Evolutionary conservation across 1,140 invertebrate species (phyloP).

Genomic region (Lasioglossum baleicum): DNA sequence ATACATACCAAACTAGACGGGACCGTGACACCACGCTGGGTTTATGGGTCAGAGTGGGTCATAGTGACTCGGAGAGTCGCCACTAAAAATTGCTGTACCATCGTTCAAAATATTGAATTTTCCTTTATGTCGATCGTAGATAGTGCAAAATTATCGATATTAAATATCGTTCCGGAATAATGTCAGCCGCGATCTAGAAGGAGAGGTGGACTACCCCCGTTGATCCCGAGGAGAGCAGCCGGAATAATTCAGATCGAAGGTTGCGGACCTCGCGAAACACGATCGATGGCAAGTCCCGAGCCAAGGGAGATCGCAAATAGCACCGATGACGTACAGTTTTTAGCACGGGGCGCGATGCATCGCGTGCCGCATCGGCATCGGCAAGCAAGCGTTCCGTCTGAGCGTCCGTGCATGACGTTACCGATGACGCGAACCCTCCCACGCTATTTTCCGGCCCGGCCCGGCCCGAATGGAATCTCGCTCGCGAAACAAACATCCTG

Average conservation of each 20-base stretch:
- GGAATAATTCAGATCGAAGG: slow-evolving; percentile 15
- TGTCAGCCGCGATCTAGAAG: no score
- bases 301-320: slow-evolving; percentile 36
- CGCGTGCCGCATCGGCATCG: slow-evolving; percentile 5
- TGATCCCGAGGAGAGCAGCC: no score
- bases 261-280: slow-evolving; percentile 26
- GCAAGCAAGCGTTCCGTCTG: neutral
- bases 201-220: no score
- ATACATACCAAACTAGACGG: no score
- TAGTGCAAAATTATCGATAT: no score
- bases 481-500: slow-evolving; percentile 51
- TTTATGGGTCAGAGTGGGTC: no score
- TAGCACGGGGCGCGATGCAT: slow-evolving; percentile 5
- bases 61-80: no score
- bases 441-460: slow-evolving; percentile 38
- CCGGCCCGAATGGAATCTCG: slow-evolving; percentile 40
- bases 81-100: no score
- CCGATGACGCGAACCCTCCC: slow-evolving; percentile 36
- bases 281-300: slow-evolving; percentile 14
- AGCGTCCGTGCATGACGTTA: slow-evolving; percentile 13
- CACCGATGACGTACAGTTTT: slow-evolving; percentile 54
- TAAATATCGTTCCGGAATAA: no score
- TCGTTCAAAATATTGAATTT: no score
- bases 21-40: no score
- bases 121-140: no score